phyloP scores from a whole-genome alignment of 2,888 invertebrate species.

The Leistus spinibarbis region DNA sequence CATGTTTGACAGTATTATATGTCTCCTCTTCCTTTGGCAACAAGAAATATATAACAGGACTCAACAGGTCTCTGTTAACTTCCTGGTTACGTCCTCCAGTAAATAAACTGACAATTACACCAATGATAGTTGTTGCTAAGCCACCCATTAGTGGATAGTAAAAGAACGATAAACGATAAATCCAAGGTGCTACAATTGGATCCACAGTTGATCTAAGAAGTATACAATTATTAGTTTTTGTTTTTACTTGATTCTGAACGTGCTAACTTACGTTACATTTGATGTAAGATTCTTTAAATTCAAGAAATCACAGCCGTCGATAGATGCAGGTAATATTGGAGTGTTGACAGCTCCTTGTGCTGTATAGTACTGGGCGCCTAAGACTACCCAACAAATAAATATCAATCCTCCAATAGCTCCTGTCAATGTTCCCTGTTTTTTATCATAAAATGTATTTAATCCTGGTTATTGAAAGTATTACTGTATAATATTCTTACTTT shows the following conservation, averaged over 20 bases:
- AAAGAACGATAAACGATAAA: slow-evolving; percentile 42
- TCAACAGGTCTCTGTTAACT: neutral
- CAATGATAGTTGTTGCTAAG: slow-evolving; percentile 16
- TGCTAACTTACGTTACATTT: neutral
- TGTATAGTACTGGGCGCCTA: slow-evolving; percentile 34
- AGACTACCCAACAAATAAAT: slow-evolving; percentile 38
- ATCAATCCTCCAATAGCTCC: slow-evolving; percentile 40
- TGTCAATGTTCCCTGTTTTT: slow-evolving; percentile 42
- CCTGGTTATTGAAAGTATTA: neutral
- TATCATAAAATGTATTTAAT: neutral
- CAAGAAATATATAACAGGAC: slow-evolving; percentile 11
- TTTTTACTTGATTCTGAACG: no score
- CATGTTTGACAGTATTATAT: neutral
- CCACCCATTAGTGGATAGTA: slow-evolving; percentile 36
- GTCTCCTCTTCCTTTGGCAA: slow-evolving; percentile 17
- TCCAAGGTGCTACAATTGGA: slow-evolving; percentile 24
- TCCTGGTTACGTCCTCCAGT: slow-evolving; percentile 11
- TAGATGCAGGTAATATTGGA: slow-evolving; percentile 27
- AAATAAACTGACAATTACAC: slow-evolving; percentile 34
- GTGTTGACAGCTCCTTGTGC: slow-evolving; percentile 11
- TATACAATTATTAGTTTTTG: neutral
- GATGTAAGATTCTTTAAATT: neutral
- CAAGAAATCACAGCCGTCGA: slow-evolving; percentile 30
- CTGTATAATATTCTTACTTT: slow-evolving; percentile 54
- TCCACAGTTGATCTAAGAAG: neutral